A percentile compares a stretch with the other conserved stretches of the same genome.
These are phyloP conservation scores for Mimas tiliae DNA, from an alignment of 2,888 invertebrate genomes.

Conservation along the genomic window DNA sequence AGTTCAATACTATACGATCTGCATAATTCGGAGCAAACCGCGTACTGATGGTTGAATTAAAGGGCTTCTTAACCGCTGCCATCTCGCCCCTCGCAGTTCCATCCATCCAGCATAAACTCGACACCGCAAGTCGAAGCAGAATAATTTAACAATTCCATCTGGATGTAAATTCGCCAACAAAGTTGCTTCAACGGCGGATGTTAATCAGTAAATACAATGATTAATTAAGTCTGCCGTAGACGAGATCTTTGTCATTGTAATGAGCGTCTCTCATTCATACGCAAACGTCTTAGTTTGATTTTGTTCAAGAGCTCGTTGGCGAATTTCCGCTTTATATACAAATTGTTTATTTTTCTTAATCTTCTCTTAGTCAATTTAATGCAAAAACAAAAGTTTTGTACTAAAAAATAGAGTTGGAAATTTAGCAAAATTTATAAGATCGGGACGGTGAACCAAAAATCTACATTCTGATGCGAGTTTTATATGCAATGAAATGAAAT, in stretches of 20 bases:
- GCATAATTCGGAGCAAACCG: neutral
- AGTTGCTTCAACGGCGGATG: constrained; percentile 68
- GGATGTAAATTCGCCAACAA: constrained; percentile 73
- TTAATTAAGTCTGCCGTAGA: constrained; percentile 73
- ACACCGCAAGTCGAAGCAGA: constrained; percentile 32
- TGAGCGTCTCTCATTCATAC: constrained; percentile 68
- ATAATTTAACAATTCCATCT: constrained; percentile 67
- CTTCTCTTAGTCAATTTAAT: neutral
- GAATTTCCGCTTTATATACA: neutral
- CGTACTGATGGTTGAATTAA: neutral
- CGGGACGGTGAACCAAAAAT: too few relatives aligned
- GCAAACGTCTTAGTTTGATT: constrained; percentile 49
- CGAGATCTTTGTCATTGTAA: constrained; percentile 80
- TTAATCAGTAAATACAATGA: constrained; percentile 79
- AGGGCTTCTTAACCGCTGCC: neutral
- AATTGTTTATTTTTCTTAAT: neutral
- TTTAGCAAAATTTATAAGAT: too few relatives aligned
- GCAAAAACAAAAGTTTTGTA: neutral
- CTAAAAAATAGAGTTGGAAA: neutral
- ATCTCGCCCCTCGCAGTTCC: neutral
- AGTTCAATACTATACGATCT: neutral
- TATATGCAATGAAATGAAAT: too few relatives aligned
- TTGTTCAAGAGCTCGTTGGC: constrained; percentile 17
- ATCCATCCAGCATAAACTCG: constrained; percentile 15
- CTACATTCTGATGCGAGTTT: too few relatives aligned